Percentiles rank a stretch among this genome's conserved stretches.
These are phyloP conservation scores for Portunus trituberculatus DNA, from an alignment of 1,140 invertebrate genomes.

Conservation along the genomic window DNA sequence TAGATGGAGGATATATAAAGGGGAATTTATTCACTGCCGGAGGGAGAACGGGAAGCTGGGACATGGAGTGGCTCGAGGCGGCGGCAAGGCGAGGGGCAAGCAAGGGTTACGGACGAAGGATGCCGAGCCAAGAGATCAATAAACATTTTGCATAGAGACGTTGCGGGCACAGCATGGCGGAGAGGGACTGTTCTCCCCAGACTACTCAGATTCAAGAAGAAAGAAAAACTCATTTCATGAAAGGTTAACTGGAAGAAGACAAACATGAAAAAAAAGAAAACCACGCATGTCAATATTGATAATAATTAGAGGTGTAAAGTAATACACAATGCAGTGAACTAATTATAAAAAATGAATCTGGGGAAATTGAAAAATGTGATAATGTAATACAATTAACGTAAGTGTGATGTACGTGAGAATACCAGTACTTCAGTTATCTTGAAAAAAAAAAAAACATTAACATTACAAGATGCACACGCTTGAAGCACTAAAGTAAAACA, in stretches of 20 bases:
- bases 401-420: background rate
- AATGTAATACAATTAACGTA: background rate
- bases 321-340: background rate
- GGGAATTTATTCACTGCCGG: background rate
- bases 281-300: background rate
- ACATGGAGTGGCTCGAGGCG: background rate
- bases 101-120: background rate
- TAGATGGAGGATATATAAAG: background rate
- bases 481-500: background rate
- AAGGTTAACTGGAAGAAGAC: too few relatives aligned
- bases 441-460: conserved; percentile 2
- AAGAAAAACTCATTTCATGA: background rate
- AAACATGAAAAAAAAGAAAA: background rate
- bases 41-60: background rate
- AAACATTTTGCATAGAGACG: background rate
- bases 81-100: background rate
- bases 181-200: background rate
- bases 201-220: background rate
- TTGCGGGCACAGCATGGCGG: too few relatives aligned
- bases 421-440: too few relatives aligned
- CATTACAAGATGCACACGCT: background rate
- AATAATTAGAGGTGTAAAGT: background rate
- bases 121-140: background rate
- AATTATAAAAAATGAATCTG: too few relatives aligned
- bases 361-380: background rate